Percentiles rank a stretch among this genome's conserved stretches.
Conservation (phyloP, 2,888 invertebrate genomes). For the Neoaliturus tenellus region DNA sequence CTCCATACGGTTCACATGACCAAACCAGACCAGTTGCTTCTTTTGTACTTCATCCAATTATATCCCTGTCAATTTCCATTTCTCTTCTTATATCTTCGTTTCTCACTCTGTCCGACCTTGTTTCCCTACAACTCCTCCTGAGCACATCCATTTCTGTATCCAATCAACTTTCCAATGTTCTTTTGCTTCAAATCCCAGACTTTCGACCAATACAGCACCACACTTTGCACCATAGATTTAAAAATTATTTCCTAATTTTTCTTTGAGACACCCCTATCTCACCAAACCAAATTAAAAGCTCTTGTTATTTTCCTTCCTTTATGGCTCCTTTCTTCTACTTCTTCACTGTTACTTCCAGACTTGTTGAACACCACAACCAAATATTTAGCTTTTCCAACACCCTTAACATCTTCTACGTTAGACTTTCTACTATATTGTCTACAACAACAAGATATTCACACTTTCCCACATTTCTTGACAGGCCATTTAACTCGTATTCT, state of each 20-base stretch:
- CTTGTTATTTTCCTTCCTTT: background rate
- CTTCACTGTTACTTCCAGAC: background rate
- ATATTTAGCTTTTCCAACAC: background rate
- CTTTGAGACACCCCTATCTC: no score
- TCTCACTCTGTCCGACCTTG: no score
- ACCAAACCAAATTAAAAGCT: background rate
- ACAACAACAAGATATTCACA: constrained; percentile 44
- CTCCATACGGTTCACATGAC: no score
- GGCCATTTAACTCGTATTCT: constrained; percentile 58
- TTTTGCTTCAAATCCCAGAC: no score
- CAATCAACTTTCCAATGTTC: no score
- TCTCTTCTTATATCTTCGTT: no score
- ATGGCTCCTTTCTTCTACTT: background rate
- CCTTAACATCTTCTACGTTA: background rate
- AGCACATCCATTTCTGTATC: background rate
- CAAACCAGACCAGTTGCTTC: no score
- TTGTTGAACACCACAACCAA: background rate
- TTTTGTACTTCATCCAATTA: no score
- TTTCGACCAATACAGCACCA: background rate
- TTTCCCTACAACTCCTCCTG: no score
- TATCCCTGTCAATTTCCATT: no score
- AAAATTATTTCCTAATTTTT: background rate
- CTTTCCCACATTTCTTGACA: constrained; percentile 58
- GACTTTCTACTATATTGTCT: background rate
- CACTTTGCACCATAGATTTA: background rate